phyloP scores from a whole-genome alignment of 2,888 invertebrate species.

The Tribolium freemani region DNA sequence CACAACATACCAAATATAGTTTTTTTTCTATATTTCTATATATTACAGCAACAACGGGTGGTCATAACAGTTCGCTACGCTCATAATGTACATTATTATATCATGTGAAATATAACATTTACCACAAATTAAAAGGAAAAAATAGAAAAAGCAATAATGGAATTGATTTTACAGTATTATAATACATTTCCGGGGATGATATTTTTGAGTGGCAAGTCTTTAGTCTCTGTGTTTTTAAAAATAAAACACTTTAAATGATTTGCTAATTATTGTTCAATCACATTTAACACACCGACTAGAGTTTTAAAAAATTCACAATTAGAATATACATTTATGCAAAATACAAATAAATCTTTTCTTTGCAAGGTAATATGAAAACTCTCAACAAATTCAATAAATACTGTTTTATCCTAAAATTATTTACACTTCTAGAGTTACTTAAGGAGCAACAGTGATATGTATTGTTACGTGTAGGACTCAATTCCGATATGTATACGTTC shows the following conservation, averaged over 20 bases:
- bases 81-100: conserved; percentile 24
- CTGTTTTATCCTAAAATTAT: conserved; percentile 17
- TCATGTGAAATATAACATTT: conserved; percentile 24
- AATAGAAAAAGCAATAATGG: background rate
- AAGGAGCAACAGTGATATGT: conserved; percentile 59
- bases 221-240: conserved; percentile 34
- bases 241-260: conserved; percentile 26
- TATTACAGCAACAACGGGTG: conserved; percentile 50
- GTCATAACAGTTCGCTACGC: conserved; percentile 45
- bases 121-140: conserved; percentile 6
- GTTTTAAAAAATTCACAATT: conserved; percentile 27
- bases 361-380: conserved; percentile 1
- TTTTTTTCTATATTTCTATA: conserved; percentile 43
- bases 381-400: conserved; percentile 36
- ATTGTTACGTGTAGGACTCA: conserved; percentile 53
- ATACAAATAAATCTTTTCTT: conserved; percentile 15
- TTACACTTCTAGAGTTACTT: conserved; percentile 28
- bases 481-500: conserved; percentile 55
- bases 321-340: conserved; percentile 25
- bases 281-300: conserved; percentile 51
- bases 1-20: conserved; percentile 56
- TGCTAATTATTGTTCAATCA: conserved; percentile 56
- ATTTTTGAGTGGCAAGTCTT: conserved; percentile 38
- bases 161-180: conserved; percentile 7
- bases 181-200: conserved; percentile 19